Conservation (phyloP, 2,888 invertebrate genomes). For the Plebejus melissa region DNA sequence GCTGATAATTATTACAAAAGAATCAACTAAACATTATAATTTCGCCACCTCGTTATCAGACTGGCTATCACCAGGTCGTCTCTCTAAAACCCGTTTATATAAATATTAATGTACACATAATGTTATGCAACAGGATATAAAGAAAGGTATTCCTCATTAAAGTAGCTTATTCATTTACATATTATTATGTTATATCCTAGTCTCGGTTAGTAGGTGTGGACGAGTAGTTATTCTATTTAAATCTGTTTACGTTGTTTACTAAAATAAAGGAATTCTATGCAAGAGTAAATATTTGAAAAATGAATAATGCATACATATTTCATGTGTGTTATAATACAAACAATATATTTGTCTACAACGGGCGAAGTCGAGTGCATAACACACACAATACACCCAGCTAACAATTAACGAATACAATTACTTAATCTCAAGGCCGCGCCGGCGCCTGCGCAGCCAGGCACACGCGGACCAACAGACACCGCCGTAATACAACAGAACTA, state of each 20-base stretch:
- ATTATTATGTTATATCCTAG: not conserved
- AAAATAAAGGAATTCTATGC: no score
- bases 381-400: not conserved
- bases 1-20: not conserved
- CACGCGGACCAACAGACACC: not conserved
- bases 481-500: not conserved
- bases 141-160: not conserved
- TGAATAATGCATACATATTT: not conserved
- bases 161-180: not conserved
- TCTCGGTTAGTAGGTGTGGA: not conserved
- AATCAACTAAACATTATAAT: not conserved
- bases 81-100: not conserved
- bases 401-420: conserved; percentile 11
- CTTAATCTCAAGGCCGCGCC: conserved; percentile 11
- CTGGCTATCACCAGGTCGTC: not conserved
- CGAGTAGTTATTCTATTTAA: no score
- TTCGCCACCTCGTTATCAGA: not conserved
- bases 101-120: not conserved
- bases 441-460: not conserved
- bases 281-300: not conserved
- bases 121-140: conserved; percentile 9
- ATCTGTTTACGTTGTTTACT: no score
- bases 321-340: no score
- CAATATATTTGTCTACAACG: not conserved
- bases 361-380: not conserved